Evolutionary conservation across 2,888 invertebrate genomes (phyloP), one percentile per base, ranked within the genome.

Genomic region (Xylocampa areola): DNA sequence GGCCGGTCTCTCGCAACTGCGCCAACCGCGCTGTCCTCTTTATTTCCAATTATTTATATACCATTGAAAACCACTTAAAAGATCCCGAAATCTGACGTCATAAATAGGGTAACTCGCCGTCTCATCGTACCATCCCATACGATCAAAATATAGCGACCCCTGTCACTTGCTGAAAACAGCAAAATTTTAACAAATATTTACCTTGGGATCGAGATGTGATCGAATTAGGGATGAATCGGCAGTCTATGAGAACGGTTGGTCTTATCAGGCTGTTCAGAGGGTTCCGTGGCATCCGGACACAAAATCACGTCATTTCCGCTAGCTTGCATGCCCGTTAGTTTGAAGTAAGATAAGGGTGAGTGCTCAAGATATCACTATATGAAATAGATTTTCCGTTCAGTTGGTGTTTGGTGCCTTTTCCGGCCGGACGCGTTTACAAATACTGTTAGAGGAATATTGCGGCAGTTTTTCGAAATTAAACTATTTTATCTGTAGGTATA

Each of bases 141-240:
- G 27, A 13, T 10, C 19, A 43, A 49, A 33, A 48, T 66, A 21
- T 43, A 10, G 10, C 30, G 11, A 40, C 27, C 39, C 17, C 25
- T 10, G 6, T 65, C 66, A 57, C 13, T 39, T 30, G 13, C 16
- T n/a, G 33, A 23, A 16, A 44, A 8, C 11, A 10, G 19, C 10
- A 25, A 44, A 44, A 54, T 69, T 39, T 40, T 33, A 48, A 48
- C 65, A 65, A 69, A 64, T 65, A 55, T 64, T 65, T 55, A 64
- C 48, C 23, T 36, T 11, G 29, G 11, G 14, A 10, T 13, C 19
- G 2, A 21, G 0, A 10, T 40, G n/a, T 65, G 48, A 69, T 69
- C 48, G 21, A 49, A 55, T 47, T 43, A 68, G 37, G 51, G 44
- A 49, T 43, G 47, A 39, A 47, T 54, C 37, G 33, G 41, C 45